A percentile compares a stretch with the other conserved stretches of the same genome.
These are phyloP conservation scores for Acleris literana DNA, from an alignment of 2,888 invertebrate genomes.

Conservation along the genomic window DNA sequence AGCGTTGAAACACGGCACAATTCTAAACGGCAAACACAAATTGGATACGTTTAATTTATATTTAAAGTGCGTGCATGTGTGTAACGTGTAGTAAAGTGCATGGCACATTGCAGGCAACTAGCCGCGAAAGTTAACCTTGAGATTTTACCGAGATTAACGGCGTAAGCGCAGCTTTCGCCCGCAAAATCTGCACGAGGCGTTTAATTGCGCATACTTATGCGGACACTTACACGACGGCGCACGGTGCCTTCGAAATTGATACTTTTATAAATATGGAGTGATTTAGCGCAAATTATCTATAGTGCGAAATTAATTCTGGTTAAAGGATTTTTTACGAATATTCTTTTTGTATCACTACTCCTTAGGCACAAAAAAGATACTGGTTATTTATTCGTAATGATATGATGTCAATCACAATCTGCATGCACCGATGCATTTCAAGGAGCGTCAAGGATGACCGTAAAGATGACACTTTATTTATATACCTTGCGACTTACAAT, in stretches of 20 bases:
- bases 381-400: not conserved
- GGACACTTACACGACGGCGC: constrained; percentile 17
- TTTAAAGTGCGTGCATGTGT: not conserved
- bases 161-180: constrained; percentile 65
- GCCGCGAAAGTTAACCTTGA: constrained; percentile 78
- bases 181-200: constrained; percentile 41
- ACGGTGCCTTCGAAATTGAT: constrained; percentile 12
- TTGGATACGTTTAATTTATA: constrained; percentile 1
- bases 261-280: constrained; percentile 15
- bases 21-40: not conserved
- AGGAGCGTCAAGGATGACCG: constrained; percentile 28
- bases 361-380: not conserved
- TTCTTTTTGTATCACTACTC: not conserved
- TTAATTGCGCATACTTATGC: constrained; percentile 23
- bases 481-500: constrained; percentile 55
- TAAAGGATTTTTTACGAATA: not conserved
- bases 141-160: constrained; percentile 64
- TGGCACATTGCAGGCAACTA: constrained; percentile 47
- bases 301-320: not conserved
- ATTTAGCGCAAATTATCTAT: not conserved
- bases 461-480: not conserved
- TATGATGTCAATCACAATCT: constrained; percentile 8
- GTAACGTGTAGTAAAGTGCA: constrained; percentile 38
- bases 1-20: too few relatives aligned
- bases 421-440: constrained; percentile 35